Evolutionary conservation across 2,888 invertebrate genomes (phyloP), one percentile per base, ranked within the genome.

Genomic region (Leptura quadrifasciata): DNA sequence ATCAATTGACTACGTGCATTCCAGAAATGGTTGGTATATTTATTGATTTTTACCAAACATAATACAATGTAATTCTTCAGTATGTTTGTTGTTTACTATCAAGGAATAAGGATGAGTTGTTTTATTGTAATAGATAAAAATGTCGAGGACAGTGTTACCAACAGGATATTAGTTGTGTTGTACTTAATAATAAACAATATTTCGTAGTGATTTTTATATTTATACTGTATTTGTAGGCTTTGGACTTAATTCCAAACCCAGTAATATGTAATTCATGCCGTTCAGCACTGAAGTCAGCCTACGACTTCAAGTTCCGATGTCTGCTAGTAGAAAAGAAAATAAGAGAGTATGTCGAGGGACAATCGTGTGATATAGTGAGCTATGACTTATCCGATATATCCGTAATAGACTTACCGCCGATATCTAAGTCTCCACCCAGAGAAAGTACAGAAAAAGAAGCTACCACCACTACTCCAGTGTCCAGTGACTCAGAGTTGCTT

Each of bases 1-100:
- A 86, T 77, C 85, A 86, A 76, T 78, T 86, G 17, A 85, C 85
- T 6, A 85, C 85, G 9, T 86, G 86, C 77, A 85, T 86, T 70
- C 86, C 86, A 18, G 86, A 86, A 83, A 84, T 86, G 83, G 86
- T 85, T 69, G 39, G 83, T 80, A 58, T 39, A n/a, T 58, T 21
- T 52, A 55, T 68, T 21, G 27, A 67, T 63, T 60, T 60, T 60
- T 27, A 47, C 47, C 57, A 52, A 9, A 17, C 20, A 12, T 47
- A 73, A 39, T 15, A 35, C 72, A 24, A 17, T 1, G 10, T 55
- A 10, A 15, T 58, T 58, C 15, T 27, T 6, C 15, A 18, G 10
- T 15, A 6, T 58, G n/a, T 24, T 58, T 58, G n/a, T 24, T 58
- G 21, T 24, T 24, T 58, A 58, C 21, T 10, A 58, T 58, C 8